phyloP scores from a whole-genome alignment of 2,888 invertebrate species.

The Liodrosophila aerea region DNA sequence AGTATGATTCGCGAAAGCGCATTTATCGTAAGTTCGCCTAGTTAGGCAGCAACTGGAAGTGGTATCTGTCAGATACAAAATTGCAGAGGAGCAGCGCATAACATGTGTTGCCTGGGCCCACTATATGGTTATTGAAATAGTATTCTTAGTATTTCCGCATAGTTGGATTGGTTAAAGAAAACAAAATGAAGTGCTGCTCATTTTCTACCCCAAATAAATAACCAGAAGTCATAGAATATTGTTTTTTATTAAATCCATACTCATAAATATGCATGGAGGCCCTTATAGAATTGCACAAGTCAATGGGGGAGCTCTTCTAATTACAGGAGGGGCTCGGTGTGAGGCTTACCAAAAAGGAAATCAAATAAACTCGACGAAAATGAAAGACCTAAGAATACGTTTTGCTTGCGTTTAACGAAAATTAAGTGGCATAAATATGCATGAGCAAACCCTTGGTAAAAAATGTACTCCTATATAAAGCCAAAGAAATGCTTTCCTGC shows the following conservation, averaged over 20 bases:
- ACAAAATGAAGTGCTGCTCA: slow-evolving; percentile 37
- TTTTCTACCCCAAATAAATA: slow-evolving; percentile 7
- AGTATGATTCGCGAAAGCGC: slow-evolving; percentile 54
- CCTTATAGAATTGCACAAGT: slow-evolving; percentile 22
- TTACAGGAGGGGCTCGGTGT: slow-evolving; percentile 46
- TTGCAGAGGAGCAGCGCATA: slow-evolving; percentile 30
- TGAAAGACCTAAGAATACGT: slow-evolving; percentile 40
- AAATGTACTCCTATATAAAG: slow-evolving; percentile 1
- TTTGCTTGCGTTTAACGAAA: slow-evolving; percentile 45
- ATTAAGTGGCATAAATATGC: slow-evolving; percentile 78
- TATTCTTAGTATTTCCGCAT: slow-evolving; percentile 44
- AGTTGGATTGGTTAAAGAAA: slow-evolving; percentile 7
- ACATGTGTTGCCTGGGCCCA: slow-evolving; percentile 58
- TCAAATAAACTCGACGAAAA: slow-evolving; percentile 9
- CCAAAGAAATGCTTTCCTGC: slow-evolving; percentile 21
- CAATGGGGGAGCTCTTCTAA: slow-evolving; percentile 47
- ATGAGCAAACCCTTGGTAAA: slow-evolving; percentile 57
- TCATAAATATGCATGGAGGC: slow-evolving; percentile 76
- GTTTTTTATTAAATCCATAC: slow-evolving; percentile 75
- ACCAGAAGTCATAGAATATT: slow-evolving; percentile 34
- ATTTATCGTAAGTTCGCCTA: slow-evolving; percentile 57
- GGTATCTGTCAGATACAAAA: slow-evolving; percentile 16
- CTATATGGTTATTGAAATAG: slow-evolving; percentile 31
- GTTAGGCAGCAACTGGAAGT: slow-evolving; percentile 31
- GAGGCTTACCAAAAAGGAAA: slow-evolving; percentile 17